Percentiles rank a stretch among this genome's conserved stretches.
Evolutionary conservation across 2,797 vertebrate species (phyloP).

Genomic region (Podarcis siculus): DNA sequence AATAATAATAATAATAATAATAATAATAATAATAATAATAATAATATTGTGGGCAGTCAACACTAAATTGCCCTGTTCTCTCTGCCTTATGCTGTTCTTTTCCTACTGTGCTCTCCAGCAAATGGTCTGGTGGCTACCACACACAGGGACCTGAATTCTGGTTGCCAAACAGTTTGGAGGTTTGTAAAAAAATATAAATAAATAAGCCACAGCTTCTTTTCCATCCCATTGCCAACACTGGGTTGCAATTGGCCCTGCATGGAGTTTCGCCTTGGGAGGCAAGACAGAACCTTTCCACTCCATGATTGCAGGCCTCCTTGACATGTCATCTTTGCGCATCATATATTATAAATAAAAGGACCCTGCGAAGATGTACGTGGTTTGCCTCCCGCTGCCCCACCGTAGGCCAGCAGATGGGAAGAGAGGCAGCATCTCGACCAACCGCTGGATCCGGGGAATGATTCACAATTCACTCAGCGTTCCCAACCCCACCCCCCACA

Average conservation of each 20-base stretch:
- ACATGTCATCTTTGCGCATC: not conserved
- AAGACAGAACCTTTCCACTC: not conserved
- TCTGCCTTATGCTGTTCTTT: not conserved
- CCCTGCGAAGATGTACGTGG: no score
- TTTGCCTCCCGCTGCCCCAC: not conserved
- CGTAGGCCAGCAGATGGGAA: not conserved
- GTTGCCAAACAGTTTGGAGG: not conserved
- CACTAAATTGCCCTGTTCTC: not conserved
- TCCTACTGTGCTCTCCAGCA: no score
- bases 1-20: no score
- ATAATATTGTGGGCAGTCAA: not conserved
- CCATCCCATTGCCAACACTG: not conserved
- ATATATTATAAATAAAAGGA: not conserved
- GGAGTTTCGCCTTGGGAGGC: not conserved
- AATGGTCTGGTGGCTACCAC: not conserved
- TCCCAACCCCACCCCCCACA: not conserved
- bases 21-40: no score
- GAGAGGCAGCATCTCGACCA: not conserved
- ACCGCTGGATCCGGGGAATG: slow-evolving; percentile 1
- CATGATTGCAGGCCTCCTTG: no score
- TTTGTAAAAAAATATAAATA: not conserved
- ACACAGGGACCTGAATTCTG: not conserved
- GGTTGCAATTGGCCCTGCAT: not conserved
- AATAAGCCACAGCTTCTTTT: not conserved
- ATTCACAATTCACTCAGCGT: slow-evolving; percentile 23